Evolutionary conservation across 2,113 vertebrate species (phyloP).

Genomic region (Prinia subflava): DNA sequence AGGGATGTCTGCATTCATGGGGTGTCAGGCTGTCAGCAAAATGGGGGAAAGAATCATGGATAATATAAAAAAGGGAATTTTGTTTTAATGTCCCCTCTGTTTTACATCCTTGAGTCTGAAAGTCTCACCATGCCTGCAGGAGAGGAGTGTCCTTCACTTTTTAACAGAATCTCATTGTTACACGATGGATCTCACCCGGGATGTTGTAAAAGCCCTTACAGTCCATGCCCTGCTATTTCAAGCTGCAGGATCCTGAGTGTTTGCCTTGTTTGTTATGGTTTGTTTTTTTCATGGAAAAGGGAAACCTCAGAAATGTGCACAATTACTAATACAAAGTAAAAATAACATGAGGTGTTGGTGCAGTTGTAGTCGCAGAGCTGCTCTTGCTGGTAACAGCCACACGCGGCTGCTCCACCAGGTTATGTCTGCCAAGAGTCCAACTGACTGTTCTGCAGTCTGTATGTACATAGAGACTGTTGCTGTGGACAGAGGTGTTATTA

Average conservation of each 20-base stretch:
- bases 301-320: background rate
- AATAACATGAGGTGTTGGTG: background rate
- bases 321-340: conserved; percentile 20
- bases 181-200: background rate
- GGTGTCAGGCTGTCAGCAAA: background rate
- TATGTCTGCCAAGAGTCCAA: background rate
- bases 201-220: background rate
- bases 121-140: background rate
- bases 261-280: background rate
- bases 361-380: background rate
- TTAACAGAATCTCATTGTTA: background rate
- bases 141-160: background rate
- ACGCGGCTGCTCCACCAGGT: background rate
- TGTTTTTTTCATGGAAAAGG: background rate
- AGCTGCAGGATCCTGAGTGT: background rate
- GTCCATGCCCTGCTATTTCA: background rate
- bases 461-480: conserved; percentile 34
- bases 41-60: background rate
- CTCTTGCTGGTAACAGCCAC: background rate
- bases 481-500: background rate
- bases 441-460: background rate
- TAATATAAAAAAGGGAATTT: background rate
- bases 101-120: background rate
- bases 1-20: background rate
- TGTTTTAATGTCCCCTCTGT: background rate